Base-by-base conservation (phyloP, 2,113 vertebrate species). In the Pollimyrus isidori region DNA sequence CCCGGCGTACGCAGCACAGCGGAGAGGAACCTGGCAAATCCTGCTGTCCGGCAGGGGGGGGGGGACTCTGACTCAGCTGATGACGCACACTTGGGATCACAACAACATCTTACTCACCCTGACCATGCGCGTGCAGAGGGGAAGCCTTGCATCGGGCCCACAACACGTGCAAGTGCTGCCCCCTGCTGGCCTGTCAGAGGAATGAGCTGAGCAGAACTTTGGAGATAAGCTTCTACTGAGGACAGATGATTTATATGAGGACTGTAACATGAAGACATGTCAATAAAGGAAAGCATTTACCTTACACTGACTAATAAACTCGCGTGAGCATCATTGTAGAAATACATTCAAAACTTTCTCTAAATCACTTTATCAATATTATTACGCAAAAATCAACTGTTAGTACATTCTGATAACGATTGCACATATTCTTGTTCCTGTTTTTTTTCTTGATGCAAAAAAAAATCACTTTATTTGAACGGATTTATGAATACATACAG, bases 111-210 rank as follows among this genome's bases (percentile, higher is more conserved):
- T 62, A 65, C 87, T 42, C 53, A 87, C 19, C 39, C 87, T 62
- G 53, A 50, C 85, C 49, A 53, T 49, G 85, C 85, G 85, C 87
- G 53, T 87, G 30, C 7, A 26, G 56, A 65, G 56, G 87, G 50
- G 53, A 45, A 45, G 11, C 52, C 26, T 87, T 30, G 26, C 17
- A 30, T 39, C 21, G 35, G 56, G 87, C 10, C 23, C 35, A 62
- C 11, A 58, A 19, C 2, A 4, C 23, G 53, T 90, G 92, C 73
- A 85, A 93, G n/a, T 95, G 92, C 92, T 91, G 91, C 86, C 93
- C 88, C 92, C 94, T 95, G 87, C 91, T 94, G 95, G 93, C 30
- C 30, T 82, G 73, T 58, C 19, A 86, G 52, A 49, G 30, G 42
- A 17, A n/a, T 80, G 42, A 50, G 23, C 84, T 23, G n/a, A 15